A percentile compares a stretch with the other conserved stretches of the same genome.
Conservation (phyloP, 1,140 invertebrate species). For the Piezodorus guildinii region DNA sequence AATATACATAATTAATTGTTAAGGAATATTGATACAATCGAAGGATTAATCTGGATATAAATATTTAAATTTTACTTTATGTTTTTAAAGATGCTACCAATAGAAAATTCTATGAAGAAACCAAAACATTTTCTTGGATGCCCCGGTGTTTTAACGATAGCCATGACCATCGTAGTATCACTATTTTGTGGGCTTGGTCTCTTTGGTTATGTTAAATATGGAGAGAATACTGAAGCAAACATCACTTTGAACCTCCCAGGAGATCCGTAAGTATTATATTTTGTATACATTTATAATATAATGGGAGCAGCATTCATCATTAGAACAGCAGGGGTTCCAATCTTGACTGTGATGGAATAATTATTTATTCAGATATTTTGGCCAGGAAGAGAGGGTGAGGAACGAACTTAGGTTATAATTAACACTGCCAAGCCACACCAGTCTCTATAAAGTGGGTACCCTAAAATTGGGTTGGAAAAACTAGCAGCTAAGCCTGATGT, state of each 20-base stretch:
- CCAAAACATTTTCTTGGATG: slow-evolving; percentile 66
- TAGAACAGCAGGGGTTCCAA: too few relatives aligned
- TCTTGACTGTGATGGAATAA: too few relatives aligned
- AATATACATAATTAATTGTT: not conserved
- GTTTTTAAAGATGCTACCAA: slow-evolving; percentile 56
- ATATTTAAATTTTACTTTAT: slow-evolving; percentile 51
- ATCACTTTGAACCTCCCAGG: slow-evolving; percentile 62
- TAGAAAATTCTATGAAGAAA: slow-evolving; percentile 82
- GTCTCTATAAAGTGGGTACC: too few relatives aligned
- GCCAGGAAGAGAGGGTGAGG: too few relatives aligned
- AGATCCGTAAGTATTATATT: slow-evolving; percentile 16
- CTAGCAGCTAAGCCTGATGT: too few relatives aligned
- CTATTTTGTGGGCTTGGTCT: slow-evolving; percentile 78
- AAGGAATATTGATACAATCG: not conserved
- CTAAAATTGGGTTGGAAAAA: too few relatives aligned
- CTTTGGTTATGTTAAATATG: slow-evolving; percentile 72
- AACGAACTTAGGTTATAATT: too few relatives aligned
- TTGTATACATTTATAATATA: too few relatives aligned
- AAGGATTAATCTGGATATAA: slow-evolving; percentile 54
- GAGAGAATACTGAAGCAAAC: slow-evolving; percentile 48
- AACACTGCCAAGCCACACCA: too few relatives aligned
- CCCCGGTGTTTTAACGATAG: slow-evolving; percentile 73
- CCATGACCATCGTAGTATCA: slow-evolving; percentile 71
- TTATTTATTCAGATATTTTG: too few relatives aligned
- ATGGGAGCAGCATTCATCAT: too few relatives aligned